These are phyloP conservation scores for Anas capensis DNA, from an alignment of 2,797 vertebrate genomes.

Conservation along the genomic window DNA sequence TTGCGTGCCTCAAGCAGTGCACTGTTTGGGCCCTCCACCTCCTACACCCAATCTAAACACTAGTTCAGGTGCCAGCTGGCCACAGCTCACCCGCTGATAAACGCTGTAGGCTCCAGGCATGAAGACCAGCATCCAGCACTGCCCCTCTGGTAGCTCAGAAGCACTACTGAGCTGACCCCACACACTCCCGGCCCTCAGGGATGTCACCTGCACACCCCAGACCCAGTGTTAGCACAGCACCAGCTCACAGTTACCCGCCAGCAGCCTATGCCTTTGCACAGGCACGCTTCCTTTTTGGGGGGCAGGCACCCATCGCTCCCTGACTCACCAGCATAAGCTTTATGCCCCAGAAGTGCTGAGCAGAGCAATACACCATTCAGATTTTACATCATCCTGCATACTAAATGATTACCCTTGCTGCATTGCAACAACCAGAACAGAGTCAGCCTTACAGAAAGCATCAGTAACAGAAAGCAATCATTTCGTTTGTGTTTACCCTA, in stretches of 20 bases:
- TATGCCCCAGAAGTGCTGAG: neutral
- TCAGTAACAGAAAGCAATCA: neutral
- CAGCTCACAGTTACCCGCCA: too few relatives aligned
- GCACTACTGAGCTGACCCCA: neutral
- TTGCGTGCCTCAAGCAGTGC: too few relatives aligned
- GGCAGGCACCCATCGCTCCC: neutral
- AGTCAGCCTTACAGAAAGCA: neutral
- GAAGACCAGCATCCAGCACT: too few relatives aligned
- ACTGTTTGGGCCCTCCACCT: neutral
- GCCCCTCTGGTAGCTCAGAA: too few relatives aligned
- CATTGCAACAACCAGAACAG: neutral
- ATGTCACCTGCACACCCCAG: neutral
- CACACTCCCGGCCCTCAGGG: fast-evolving
- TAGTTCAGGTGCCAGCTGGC: too few relatives aligned
- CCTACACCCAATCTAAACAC: neutral
- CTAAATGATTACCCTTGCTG: fast-evolving
- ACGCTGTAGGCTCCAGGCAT: fast-evolving
- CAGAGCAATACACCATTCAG: fast-evolving
- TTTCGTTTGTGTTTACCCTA: neutral
- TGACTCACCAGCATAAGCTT: fast-evolving
- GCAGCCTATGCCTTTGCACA: too few relatives aligned
- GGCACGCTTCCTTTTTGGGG: too few relatives aligned
- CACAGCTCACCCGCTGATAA: neutral
- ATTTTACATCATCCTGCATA: fast-evolving
- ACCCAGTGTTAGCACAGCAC: neutral